These are phyloP conservation scores for Psophia crepitans DNA, from an alignment of 2,113 vertebrate species.

Conservation along the genomic window DNA sequence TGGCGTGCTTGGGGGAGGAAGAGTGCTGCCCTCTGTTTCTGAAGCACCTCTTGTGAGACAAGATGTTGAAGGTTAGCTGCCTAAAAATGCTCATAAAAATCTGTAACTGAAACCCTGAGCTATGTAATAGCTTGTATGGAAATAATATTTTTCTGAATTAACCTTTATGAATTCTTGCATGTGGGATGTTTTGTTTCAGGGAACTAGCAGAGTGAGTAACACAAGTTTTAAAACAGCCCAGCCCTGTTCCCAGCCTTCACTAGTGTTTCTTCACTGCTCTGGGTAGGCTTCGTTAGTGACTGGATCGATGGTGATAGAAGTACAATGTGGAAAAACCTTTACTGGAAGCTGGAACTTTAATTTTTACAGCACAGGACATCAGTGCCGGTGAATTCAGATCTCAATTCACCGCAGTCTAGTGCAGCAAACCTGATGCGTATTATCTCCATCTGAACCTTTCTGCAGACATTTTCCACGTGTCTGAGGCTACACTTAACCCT, in stretches of 20 bases:
- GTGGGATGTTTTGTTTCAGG: conserved; percentile 37
- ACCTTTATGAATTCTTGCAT: conserved; percentile 8
- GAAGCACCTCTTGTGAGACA: not conserved
- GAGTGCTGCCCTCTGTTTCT: not conserved
- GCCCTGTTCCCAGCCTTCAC: not conserved
- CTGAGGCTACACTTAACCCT: not conserved
- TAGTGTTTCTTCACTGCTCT: not conserved
- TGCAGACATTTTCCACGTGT: fast-evolving
- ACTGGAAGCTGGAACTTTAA: not conserved
- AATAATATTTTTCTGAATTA: conserved; percentile 31
- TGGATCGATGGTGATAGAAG: not conserved
- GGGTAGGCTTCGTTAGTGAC: not conserved
- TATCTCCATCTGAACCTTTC: not conserved
- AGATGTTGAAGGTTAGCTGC: not conserved
- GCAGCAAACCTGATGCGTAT: not conserved
- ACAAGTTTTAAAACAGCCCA: conserved; percentile 27
- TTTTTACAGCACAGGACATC: not conserved
- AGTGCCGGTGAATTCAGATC: not conserved
- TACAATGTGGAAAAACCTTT: not conserved
- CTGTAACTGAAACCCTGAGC: not conserved
- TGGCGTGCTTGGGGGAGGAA: not conserved
- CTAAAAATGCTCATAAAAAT: not conserved
- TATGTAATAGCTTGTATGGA: not conserved
- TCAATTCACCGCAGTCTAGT: not conserved
- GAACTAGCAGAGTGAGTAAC: conserved; percentile 41